phyloP scores from a whole-genome alignment of 2,113 vertebrate genomes.

The Gila orcuttii region DNA sequence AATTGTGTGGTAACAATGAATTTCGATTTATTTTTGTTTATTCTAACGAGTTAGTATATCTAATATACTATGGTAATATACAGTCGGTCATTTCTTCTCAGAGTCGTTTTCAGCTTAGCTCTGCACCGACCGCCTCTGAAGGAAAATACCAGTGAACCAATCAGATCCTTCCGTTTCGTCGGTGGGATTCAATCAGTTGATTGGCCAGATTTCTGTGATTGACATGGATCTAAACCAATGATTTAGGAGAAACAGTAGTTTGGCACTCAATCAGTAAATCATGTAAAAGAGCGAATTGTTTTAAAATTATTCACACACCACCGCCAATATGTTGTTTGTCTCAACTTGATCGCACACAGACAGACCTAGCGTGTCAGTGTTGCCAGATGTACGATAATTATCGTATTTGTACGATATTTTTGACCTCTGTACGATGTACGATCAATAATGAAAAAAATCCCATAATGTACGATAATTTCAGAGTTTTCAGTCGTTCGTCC shows the following conservation, averaged over 20 bases:
- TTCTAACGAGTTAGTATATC: not conserved
- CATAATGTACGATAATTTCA: no score
- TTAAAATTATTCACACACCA: not conserved
- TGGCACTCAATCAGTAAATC: no score
- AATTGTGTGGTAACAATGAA: not conserved
- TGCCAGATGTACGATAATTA: no score
- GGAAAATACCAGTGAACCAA: not conserved
- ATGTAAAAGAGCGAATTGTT: no score
- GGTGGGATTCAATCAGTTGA: constrained; percentile 14
- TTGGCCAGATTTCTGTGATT: constrained; percentile 13
- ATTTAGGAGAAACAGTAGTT: not conserved
- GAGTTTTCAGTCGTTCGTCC: no score
- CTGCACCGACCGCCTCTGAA: not conserved
- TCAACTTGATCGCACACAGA: not conserved
- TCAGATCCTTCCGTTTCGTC: not conserved
- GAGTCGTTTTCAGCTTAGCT: not conserved
- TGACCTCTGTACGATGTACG: no score
- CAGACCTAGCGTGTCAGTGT: not conserved
- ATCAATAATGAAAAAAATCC: no score
- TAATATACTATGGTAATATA: not conserved
- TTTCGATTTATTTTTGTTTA: not conserved
- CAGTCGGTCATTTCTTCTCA: not conserved
- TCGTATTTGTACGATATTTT: no score
- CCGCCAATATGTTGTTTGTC: not conserved
- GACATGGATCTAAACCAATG: constrained; percentile 21